These are phyloP conservation scores for Drosophila arawakana DNA, from an alignment of 1,140 invertebrate species.

Conservation along the genomic window DNA sequence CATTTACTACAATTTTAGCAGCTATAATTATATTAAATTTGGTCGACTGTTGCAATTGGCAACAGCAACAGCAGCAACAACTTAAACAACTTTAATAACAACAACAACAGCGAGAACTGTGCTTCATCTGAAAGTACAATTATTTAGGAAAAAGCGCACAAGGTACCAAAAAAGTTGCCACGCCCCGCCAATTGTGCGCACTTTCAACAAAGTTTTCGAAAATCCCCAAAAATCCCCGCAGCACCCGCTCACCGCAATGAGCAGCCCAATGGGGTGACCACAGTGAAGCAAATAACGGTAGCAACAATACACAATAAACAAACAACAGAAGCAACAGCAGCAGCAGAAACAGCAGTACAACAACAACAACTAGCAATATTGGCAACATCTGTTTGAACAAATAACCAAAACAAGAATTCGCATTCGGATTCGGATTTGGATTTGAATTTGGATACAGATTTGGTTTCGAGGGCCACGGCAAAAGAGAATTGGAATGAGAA, in stretches of 20 bases:
- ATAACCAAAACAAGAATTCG: slow-evolving; percentile 65
- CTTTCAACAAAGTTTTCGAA: slow-evolving; percentile 17
- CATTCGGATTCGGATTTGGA: slow-evolving; percentile 4
- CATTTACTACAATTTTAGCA: slow-evolving; percentile 9
- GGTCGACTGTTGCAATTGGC: neutral
- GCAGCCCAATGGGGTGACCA: slow-evolving; percentile 53
- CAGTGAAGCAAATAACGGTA: slow-evolving; percentile 60
- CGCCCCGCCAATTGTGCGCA: slow-evolving; percentile 29
- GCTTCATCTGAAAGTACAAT: slow-evolving; percentile 30
- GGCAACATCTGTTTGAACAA: slow-evolving; percentile 74
- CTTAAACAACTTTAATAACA: neutral
- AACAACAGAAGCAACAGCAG: slow-evolving; percentile 7
- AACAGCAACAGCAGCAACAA: neutral
- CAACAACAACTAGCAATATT: slow-evolving; percentile 43
- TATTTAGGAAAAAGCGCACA: slow-evolving; percentile 25
- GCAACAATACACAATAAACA: slow-evolving; percentile 8
- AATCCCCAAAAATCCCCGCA: slow-evolving; percentile 7
- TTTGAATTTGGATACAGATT: neutral
- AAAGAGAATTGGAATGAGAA: neutral
- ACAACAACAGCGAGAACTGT: neutral
- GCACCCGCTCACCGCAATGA: slow-evolving; percentile 26
- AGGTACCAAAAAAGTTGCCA: slow-evolving; percentile 9
- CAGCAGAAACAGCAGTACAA: slow-evolving; percentile 3
- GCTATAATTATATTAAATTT: neutral
- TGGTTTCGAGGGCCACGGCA: neutral